Percentiles rank a stretch among this genome's conserved stretches.
These are phyloP conservation scores for Gobio occitaniae DNA, from an alignment of 2,797 vertebrate genomes.

Conservation along the genomic window DNA sequence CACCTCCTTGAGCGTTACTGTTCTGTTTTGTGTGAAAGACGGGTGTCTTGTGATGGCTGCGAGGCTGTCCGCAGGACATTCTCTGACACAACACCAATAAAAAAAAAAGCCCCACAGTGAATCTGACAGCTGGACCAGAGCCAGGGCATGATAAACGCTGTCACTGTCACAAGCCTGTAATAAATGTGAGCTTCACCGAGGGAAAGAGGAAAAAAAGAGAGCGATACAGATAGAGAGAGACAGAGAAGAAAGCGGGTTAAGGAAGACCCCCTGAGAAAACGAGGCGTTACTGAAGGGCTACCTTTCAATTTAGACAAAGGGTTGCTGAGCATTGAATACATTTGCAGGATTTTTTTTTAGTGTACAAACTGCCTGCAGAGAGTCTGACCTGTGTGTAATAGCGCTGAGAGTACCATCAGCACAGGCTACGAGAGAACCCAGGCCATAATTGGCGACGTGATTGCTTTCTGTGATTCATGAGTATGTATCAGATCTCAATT, in stretches of 20 bases:
- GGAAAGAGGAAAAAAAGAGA: slow-evolving; percentile 20
- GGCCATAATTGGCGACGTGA: slow-evolving; percentile 38
- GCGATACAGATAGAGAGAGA: not conserved
- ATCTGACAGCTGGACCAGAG: slow-evolving; percentile 75
- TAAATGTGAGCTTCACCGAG: slow-evolving; percentile 33
- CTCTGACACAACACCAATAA: slow-evolving; percentile 50
- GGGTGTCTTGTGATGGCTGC: slow-evolving; percentile 12
- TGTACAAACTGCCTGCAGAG: slow-evolving; percentile 34
- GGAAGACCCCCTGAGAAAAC: slow-evolving; percentile 27
- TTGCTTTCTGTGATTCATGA: slow-evolving; percentile 44
- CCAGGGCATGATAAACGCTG: slow-evolving; percentile 69
- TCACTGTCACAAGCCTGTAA: slow-evolving; percentile 52
- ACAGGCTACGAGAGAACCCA: not conserved
- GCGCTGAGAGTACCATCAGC: slow-evolving; percentile 42
- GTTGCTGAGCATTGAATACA: slow-evolving; percentile 34
- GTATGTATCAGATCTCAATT: slow-evolving; percentile 49
- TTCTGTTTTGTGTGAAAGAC: slow-evolving; percentile 31
- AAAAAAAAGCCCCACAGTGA: slow-evolving; percentile 61
- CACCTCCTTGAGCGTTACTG: not conserved
- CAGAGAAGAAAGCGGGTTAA: slow-evolving; percentile 15
- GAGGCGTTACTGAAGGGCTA: slow-evolving; percentile 35
- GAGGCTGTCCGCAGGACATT: slow-evolving; percentile 59
- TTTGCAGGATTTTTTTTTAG: slow-evolving; percentile 30
- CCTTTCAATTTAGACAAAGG: slow-evolving; percentile 48
- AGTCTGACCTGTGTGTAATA: slow-evolving; percentile 31